These are phyloP conservation scores for Thryonomys swinderianus DNA, from an alignment of 2,113 vertebrate species.

Conservation along the genomic window DNA sequence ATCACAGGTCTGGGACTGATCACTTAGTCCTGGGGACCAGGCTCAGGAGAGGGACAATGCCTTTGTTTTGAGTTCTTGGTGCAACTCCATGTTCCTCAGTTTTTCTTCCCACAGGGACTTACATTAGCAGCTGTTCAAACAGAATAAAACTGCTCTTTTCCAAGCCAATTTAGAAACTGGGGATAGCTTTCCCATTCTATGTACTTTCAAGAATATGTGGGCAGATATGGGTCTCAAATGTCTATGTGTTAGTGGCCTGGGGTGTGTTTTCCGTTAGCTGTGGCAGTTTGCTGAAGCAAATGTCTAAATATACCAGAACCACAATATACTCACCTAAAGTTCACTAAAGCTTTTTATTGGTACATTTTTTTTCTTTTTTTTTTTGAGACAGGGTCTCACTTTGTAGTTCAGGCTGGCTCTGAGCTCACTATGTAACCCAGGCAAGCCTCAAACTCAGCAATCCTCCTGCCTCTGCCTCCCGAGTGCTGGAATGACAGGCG, in stretches of 20 bases:
- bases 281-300: background rate
- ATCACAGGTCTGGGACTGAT: conserved; percentile 51
- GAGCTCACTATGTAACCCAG: too few relatives aligned
- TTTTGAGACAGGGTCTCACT: too few relatives aligned
- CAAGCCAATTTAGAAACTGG: background rate
- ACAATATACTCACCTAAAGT: background rate
- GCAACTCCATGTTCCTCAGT: background rate
- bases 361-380: too few relatives aligned
- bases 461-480: too few relatives aligned
- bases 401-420: too few relatives aligned
- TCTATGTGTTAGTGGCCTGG: background rate
- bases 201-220: background rate
- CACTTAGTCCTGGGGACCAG: background rate
- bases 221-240: background rate
- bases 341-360: background rate
- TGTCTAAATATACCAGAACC: background rate
- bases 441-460: too few relatives aligned
- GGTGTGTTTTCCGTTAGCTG: background rate
- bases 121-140: conserved; percentile 62
- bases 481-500: too few relatives aligned
- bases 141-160: conserved; percentile 36
- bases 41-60: background rate
- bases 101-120: conserved; percentile 72
- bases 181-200: background rate
- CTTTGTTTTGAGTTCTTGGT: conserved; percentile 44